Evolutionary conservation across 2,888 invertebrate genomes (phyloP), one percentile per base, ranked within the genome.

Genomic region (Eulithis testata): DNA sequence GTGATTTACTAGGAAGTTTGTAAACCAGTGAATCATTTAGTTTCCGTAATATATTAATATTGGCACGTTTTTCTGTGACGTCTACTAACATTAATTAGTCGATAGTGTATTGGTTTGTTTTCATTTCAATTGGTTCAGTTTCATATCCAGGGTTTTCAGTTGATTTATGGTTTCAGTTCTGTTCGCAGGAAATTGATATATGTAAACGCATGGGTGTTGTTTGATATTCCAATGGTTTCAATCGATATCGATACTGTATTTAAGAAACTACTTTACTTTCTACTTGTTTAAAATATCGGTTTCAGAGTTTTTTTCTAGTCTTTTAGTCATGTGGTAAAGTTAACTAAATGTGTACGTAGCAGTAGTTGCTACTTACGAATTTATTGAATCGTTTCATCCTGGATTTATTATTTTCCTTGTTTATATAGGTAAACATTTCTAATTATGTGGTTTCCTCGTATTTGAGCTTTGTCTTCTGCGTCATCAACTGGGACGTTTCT

Each of bases 41-140:
- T 69, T 72, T 66, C 64, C 62, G 62, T 63, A 60, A 8, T 40
- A 8, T 65, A 64, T 66, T 69, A 31, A 43, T 40, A 21, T 63
- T 44, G 55, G 53, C 60, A 61, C 55, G 47, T 69, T 69, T 69
- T 58, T 63, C 52, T 69, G 63, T 45, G 58, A 45, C 27, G 61
- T 58, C 50, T 11, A 47, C 14, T 60, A 11, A 50, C 51, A 65
- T 66, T 66, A 54, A 66, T 58, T 72, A 71, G 69, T 59, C 55
- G 40, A 60, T 55, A 54, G 60, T 58, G 70, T 37, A 53, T 59
- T 37, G 64, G n/a, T 55, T 37, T 70, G 71, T 72, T 70, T 64
- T 51, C 64, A 66, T 73, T 69, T 40, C 21, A 12, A 14, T 64
- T 14, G 47, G 9, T 7, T 21, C 47, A 21, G 21, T 21, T 21